Evolutionary conservation across 2,797 vertebrate genomes (phyloP).

Genomic region (Neostethus bicornis): DNA sequence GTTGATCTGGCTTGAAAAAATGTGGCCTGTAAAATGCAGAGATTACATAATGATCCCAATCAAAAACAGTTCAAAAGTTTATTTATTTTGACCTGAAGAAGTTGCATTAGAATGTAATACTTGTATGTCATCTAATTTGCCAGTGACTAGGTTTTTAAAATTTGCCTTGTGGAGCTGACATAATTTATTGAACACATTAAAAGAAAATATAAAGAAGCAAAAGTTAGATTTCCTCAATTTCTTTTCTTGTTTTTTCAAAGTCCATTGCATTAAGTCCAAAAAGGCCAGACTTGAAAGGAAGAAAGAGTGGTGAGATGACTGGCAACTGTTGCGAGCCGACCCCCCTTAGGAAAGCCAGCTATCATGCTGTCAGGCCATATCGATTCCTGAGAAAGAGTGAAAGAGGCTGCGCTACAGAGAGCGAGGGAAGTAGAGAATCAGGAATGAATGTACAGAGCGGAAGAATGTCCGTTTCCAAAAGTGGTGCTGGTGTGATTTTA

Average conservation of each 20-base stretch:
- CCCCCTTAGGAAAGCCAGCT: conserved; percentile 68
- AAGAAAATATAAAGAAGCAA: background rate
- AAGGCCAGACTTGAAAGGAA: conserved; percentile 39
- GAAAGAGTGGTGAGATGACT: conserved; percentile 56
- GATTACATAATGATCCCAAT: too few species aligned
- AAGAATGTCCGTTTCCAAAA: conserved; percentile 53
- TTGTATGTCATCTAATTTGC: too few species aligned
- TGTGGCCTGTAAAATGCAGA: too few species aligned
- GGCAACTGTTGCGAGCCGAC: conserved; percentile 60
- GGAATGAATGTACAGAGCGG: conserved; percentile 35
- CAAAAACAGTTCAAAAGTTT: too few species aligned
- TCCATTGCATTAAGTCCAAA: conserved; percentile 24
- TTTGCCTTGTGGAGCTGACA: too few species aligned
- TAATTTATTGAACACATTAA: conserved; percentile 48
- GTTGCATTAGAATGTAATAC: too few species aligned
- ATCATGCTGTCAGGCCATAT: conserved; percentile 73
- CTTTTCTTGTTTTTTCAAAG: conserved; percentile 4
- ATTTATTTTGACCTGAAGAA: too few species aligned
- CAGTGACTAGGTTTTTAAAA: too few species aligned
- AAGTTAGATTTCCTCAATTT: conserved; percentile 18
- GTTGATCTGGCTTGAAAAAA: too few species aligned
- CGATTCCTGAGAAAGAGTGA: conserved; percentile 60
- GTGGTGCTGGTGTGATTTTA: conserved; percentile 62
- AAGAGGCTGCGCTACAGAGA: conserved; percentile 39
- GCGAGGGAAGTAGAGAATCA: conserved; percentile 22